Base-by-base conservation (phyloP, 2,888 invertebrate species). In the Rhagophthalmus giganteus region DNA sequence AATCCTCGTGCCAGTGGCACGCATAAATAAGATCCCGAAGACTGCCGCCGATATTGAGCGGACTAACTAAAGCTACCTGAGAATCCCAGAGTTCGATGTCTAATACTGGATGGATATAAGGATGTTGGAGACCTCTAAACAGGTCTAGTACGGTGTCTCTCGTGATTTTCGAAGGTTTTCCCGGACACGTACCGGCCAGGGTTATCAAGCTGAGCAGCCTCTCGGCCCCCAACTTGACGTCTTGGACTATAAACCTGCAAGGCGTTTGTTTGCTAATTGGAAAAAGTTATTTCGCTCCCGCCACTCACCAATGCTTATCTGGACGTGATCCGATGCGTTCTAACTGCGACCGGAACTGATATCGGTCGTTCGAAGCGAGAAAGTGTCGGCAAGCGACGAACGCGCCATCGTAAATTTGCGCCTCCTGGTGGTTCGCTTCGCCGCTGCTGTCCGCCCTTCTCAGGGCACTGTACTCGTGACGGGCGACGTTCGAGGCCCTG, bases 51-150 rank as follows among this genome's bases (percentile, higher is more conserved):
- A 85, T 83, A 71, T 91, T 92, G 61, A 91, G 86, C 0, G 94
- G 94, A 64, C 89, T 83, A 2, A 94, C 86, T 14, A 90, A 79
- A 47, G 92, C 82, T 15, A 84, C 88, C 72, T 81, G 82, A 28
- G 74, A 70, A 51, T 81, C 80, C 72, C 84, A 81, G 69, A 94
- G 86, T 66, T 92, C 92, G 58, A 94, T 78, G 69, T 94, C 92
- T 62, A 93, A 77, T 14, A 94, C 86, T 0, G 94, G 94, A 75
- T 90, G 92, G 59, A 95, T 89, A 72, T 94, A 94, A 0, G 95
- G 94, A 75, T 95, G 94, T 72, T 94, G 93, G 28, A 93, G 79
- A 6, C 88, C 87, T 40, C 90, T 82, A 68, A 94, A 89, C 59
- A 94, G 77, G 69, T 92, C 89, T 76, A 89, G 81, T 28, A 94